phyloP scores from a whole-genome alignment of 2,888 invertebrate species.

The Pterostichus madidus region DNA sequence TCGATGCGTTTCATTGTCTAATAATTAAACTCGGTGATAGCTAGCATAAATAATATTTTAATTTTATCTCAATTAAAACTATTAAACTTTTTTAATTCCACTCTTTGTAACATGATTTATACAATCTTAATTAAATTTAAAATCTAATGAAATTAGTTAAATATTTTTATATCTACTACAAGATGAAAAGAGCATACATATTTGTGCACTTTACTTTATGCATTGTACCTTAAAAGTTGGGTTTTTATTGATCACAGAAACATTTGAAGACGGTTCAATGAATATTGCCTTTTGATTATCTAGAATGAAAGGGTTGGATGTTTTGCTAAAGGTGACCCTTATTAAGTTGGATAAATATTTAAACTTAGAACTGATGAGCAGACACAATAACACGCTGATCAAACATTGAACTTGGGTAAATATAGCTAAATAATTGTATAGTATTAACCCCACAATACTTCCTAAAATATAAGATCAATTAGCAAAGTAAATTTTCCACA shows the following conservation, averaged over 20 bases:
- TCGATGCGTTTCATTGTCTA: constrained; percentile 74
- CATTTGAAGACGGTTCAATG: constrained; percentile 21
- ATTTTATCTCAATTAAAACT: no score
- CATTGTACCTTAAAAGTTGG: constrained; percentile 22
- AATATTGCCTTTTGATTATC: constrained; percentile 30
- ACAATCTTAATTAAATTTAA: no score
- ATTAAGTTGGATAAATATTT: constrained; percentile 50
- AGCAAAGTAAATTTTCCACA: background rate
- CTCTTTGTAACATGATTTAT: no score
- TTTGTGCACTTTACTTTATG: no score
- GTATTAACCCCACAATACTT: constrained; percentile 32
- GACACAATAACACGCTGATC: constrained; percentile 37
- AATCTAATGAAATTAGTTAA: no score
- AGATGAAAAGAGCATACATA: no score
- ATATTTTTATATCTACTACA: no score
- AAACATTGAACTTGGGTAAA: constrained; percentile 58
- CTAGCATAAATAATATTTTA: no score
- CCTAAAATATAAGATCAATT: constrained; percentile 34
- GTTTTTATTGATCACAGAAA: constrained; percentile 23
- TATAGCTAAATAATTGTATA: constrained; percentile 54
- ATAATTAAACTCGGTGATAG: no score
- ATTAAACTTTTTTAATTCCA: no score
- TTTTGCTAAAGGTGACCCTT: constrained; percentile 36
- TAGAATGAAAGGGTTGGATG: constrained; percentile 4
- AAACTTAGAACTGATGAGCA: constrained; percentile 39